Evolutionary conservation across 2,888 invertebrate genomes (phyloP), one percentile per base, ranked within the genome.

Genomic region (Idaea aversata): DNA sequence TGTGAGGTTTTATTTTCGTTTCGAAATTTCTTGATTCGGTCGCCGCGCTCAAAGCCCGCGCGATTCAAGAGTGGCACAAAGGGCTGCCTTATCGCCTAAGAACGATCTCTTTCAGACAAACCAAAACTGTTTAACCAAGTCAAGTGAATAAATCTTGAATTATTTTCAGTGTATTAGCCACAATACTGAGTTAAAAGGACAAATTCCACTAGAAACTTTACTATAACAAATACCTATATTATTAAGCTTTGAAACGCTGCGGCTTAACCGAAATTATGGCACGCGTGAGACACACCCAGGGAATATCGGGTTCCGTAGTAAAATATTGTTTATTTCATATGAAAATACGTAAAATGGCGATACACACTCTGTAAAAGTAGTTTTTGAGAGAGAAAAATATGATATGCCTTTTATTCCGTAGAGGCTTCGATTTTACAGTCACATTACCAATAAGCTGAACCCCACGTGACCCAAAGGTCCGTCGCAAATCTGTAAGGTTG

Each of bases 121-220:
- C n/a, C n/a, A n/a, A n/a, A n/a, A n/a, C n/a, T n/a, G n/a, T n/a
- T n/a, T n/a, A n/a, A n/a, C n/a, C n/a, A n/a, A n/a, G n/a, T n/a
- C n/a, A n/a, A n/a, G n/a, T n/a, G n/a, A n/a, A n/a, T n/a, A n/a
- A n/a, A n/a, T n/a, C n/a, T n/a, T n/a, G n/a, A n/a, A n/a, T n/a
- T n/a, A n/a, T n/a, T n/a, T n/a, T n/a, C n/a, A n/a, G n/a, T n/a
- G n/a, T n/a, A n/a, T n/a, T n/a, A n/a, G n/a, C n/a, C 36, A 74
- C 67, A 66, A 61, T 25, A 74, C 70, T n/a, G 61, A n/a, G 73
- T 71, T 73, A 74, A 75, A 74, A 74, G 73, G 75, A 71, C 72
- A 16, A 63, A 35, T 5, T 7, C 64, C 25, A 34, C 70, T 71
- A 65, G 34, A 16, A 57, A 57, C 61, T 36, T 47, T 7, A 15